phyloP scores from a whole-genome alignment of 2,797 vertebrate genomes.

The Catamblyrhynchus diadema region DNA sequence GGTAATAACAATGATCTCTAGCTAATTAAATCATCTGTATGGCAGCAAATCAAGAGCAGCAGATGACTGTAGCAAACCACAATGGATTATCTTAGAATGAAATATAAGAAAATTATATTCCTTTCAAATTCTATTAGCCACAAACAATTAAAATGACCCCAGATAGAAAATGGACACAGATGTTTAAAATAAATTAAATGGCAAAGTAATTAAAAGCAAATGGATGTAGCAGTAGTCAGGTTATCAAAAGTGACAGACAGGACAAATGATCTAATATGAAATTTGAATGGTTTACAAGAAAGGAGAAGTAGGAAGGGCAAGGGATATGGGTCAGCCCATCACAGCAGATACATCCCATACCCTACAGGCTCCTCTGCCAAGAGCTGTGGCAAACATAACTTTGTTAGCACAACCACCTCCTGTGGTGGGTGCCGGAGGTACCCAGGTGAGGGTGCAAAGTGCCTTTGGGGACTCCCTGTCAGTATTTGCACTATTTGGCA shows the following conservation, averaged over 20 bases:
- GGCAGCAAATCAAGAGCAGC: slow-evolving; percentile 27
- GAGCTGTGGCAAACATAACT: neutral
- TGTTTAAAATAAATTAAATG: slow-evolving; percentile 28
- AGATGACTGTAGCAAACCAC: slow-evolving; percentile 10
- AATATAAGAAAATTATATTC: slow-evolving; percentile 24
- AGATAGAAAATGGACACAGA: slow-evolving; percentile 3
- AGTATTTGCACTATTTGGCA: neutral
- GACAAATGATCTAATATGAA: neutral
- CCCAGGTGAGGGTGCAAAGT: neutral
- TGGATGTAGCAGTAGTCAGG: neutral
- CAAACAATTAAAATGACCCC: neutral
- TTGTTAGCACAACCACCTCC: neutral
- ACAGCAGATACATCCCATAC: fast-evolving
- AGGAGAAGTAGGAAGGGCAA: neutral
- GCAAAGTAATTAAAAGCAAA: slow-evolving; percentile 20
- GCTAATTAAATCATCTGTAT: slow-evolving; percentile 30
- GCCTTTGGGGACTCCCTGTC: neutral
- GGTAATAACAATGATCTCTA: slow-evolving; percentile 26
- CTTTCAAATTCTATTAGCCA: slow-evolving; percentile 35
- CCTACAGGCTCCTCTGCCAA: fast-evolving
- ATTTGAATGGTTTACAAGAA: neutral
- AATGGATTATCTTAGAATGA: slow-evolving; percentile 1
- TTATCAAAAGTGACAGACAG: slow-evolving; percentile 1
- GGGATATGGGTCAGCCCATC: fast-evolving
- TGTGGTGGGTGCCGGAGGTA: neutral